Base-by-base conservation (phyloP, 2,888 invertebrate species). In the Drosophila stalkeri region DNA sequence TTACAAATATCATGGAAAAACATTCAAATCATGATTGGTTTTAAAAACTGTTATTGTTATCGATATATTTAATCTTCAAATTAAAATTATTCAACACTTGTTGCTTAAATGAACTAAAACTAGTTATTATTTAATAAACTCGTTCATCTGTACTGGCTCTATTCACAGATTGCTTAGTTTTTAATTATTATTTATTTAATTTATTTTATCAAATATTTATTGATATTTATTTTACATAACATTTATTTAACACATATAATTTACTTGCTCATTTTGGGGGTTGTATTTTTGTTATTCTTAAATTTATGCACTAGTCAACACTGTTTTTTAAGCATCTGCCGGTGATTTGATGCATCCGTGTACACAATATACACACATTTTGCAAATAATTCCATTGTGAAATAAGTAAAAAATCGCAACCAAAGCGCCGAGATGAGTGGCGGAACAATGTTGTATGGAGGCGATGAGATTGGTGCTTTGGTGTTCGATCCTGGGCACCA, bases 381-480 rank as follows among this genome's bases (percentile, higher is more conserved):
- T 57, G 62, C 52, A 35, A 9, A 35, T 56, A 33, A 39, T 64
- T 46, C 18, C 23, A 20, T 64, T 31, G 44, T 52, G 18, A 51
- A 57, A 51, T 37, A 59, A 66, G 12, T 23, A n/a, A n/a, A 35
- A 64, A 55, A 49, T 20, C 55, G 14, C 16, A 52, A 35, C 14
- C n/a, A 44, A 54, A 49, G 33, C 82, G 66, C 82, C 84, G 72
- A 77, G 35, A 93, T 93, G 93, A 93, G 93, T 87, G 91, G 92
- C 57, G 93, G 93, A 73, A 96, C 96, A 72, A 97, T 97, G 96
- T 91, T 97, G 65, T 97, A 97, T 82, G 97, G 97, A n/a, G 97
- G 97, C 37, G 99, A 99, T 94, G 99, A 99, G 93, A 99, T 99
- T 77, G 99, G 99, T 12, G 99, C 99, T 0, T 93, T 99, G 77